Conservation (phyloP, 2,797 vertebrate species). For the Argyrosomus regius region DNA sequence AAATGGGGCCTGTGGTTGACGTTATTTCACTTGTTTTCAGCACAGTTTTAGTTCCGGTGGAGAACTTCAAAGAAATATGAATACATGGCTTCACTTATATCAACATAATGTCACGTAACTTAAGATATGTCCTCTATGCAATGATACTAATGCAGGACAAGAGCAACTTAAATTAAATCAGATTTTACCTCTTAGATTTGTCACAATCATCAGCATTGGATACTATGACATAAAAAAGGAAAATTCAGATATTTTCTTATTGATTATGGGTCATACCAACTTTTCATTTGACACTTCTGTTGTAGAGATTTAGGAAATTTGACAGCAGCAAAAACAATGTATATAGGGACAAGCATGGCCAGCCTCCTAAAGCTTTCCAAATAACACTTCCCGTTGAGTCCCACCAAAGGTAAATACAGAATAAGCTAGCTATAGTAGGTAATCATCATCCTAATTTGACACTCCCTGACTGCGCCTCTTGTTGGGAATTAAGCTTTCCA, state of each 20-base stretch:
- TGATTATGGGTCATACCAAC: not conserved
- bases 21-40: conserved; percentile 12
- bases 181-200: not conserved
- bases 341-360: not conserved
- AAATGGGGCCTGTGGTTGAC: not conserved
- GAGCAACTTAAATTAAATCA: not conserved
- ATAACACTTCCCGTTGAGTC: not conserved
- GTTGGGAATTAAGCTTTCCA: not conserved
- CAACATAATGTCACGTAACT: conserved; percentile 2
- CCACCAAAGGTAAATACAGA: no score
- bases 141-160: not conserved
- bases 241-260: not conserved
- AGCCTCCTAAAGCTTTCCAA: not conserved
- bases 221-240: not conserved
- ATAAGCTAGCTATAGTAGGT: no score
- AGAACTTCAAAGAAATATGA: conserved; percentile 6
- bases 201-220: not conserved
- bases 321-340: not conserved
- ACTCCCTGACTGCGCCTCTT: no score
- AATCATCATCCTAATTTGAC: no score
- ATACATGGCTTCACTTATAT: not conserved
- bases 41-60: not conserved
- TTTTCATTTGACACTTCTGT: no score
- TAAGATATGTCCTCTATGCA: not conserved
- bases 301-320: not conserved